phyloP scores from a whole-genome alignment of 1,140 invertebrate genomes.

The Nasonia giraulti region DNA sequence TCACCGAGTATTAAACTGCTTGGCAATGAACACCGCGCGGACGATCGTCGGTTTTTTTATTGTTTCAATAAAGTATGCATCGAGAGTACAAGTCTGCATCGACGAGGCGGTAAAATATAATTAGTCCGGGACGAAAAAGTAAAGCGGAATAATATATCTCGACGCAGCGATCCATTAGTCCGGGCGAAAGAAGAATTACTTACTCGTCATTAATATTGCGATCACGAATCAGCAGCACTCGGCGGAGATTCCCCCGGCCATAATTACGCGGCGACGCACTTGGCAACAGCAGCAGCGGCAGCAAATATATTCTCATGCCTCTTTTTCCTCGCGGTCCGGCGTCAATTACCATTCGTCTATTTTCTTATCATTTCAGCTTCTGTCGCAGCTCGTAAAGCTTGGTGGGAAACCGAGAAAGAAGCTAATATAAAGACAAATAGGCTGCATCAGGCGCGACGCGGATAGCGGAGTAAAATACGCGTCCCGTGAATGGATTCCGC shows the following conservation, averaged over 20 bases:
- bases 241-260: not conserved
- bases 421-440: not conserved
- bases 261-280: not conserved
- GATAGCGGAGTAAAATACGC: slow-evolving; percentile 31
- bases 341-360: slow-evolving; percentile 38
- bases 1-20: not conserved
- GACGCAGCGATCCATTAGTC: not conserved
- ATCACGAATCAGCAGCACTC: slow-evolving; percentile 22
- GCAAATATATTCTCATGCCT: not conserved
- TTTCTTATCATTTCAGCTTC: slow-evolving; percentile 35
- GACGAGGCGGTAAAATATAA: not conserved
- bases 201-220: slow-evolving; percentile 7
- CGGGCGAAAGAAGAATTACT: not conserved
- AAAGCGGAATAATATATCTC: not conserved
- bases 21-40: not conserved
- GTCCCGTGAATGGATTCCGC: slow-evolving; percentile 49
- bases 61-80: not conserved
- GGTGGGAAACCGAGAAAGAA: not conserved
- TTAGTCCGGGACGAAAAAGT: not conserved
- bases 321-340: not conserved
- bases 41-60: not conserved
- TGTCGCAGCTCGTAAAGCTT: not conserved
- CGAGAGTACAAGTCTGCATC: not conserved
- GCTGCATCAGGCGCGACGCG: not conserved
- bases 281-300: not conserved